These are phyloP conservation scores for Liolophura sinensis DNA, from an alignment of 1,140 invertebrate species.

Conservation along the genomic window DNA sequence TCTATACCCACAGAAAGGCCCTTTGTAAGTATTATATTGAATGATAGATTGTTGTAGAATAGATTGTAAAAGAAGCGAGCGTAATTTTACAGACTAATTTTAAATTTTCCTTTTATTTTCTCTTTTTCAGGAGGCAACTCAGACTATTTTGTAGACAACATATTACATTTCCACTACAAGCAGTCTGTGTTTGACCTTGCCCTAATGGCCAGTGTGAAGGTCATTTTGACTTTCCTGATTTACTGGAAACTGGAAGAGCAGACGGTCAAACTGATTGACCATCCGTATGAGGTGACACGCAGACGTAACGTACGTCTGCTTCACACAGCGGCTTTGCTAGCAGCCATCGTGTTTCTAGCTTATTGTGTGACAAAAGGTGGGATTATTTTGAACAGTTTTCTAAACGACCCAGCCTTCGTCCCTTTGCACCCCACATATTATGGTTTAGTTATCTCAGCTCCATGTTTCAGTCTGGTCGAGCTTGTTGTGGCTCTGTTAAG, in stretches of 20 bases:
- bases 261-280: conserved; percentile 30
- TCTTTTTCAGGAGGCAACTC: conserved; percentile 43
- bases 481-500: conserved; percentile 29
- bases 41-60: too few relatives aligned
- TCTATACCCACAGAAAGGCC: too few relatives aligned
- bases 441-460: conserved; percentile 37
- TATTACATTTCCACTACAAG: conserved; percentile 38
- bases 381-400: conserved; percentile 34
- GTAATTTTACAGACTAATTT: too few relatives aligned
- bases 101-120: conserved; percentile 4
- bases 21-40: background rate
- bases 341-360: conserved; percentile 25
- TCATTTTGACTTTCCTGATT: conserved; percentile 24
- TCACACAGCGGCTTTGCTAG: conserved; percentile 21
- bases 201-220: conserved; percentile 34
- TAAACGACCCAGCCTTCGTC: conserved; percentile 32
- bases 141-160: conserved; percentile 50
- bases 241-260: conserved; percentile 32
- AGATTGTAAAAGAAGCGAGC: too few relatives aligned
- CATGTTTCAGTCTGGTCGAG: conserved; percentile 37
- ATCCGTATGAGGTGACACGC: conserved; percentile 22
- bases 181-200: conserved; percentile 53
- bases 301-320: conserved; percentile 13
- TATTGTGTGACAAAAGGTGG: conserved; percentile 39
- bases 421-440: conserved; percentile 51